Conservation (phyloP, 2,113 vertebrate genomes). For the Melanerpes formicivorus region DNA sequence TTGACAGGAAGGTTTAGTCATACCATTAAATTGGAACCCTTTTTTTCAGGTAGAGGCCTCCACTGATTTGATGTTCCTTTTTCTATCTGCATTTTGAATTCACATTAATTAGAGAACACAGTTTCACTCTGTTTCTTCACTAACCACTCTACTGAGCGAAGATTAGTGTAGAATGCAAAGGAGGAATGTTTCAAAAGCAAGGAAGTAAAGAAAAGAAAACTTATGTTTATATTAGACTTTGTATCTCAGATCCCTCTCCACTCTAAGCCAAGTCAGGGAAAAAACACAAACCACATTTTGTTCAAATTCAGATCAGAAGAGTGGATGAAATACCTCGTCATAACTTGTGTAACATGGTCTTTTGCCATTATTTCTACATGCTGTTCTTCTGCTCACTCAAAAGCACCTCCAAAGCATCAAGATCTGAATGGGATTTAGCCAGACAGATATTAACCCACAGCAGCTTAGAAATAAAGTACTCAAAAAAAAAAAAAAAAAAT, state of each 20-base stretch:
- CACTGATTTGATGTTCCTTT: background rate
- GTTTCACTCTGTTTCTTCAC: background rate
- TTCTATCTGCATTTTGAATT: background rate
- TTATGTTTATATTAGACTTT: background rate
- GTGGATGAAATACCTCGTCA: background rate
- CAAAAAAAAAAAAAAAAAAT: background rate
- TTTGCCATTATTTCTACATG: background rate
- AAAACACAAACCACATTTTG: background rate
- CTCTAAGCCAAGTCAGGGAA: background rate
- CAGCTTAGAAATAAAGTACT: background rate
- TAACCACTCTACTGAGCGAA: background rate
- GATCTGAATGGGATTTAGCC: background rate
- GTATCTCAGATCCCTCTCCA: background rate
- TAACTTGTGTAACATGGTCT: background rate
- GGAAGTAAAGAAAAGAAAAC: background rate
- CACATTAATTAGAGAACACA: background rate
- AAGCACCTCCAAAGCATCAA: background rate
- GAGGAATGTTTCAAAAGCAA: slow-evolving; percentile 32
- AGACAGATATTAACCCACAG: background rate
- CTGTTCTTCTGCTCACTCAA: background rate
- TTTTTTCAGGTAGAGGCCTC: background rate
- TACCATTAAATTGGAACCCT: background rate
- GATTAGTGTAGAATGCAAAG: background rate
- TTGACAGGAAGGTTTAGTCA: background rate
- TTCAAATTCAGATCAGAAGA: background rate